phyloP scores from a whole-genome alignment of 2,113 vertebrate genomes.

The Astur gentilis region DNA sequence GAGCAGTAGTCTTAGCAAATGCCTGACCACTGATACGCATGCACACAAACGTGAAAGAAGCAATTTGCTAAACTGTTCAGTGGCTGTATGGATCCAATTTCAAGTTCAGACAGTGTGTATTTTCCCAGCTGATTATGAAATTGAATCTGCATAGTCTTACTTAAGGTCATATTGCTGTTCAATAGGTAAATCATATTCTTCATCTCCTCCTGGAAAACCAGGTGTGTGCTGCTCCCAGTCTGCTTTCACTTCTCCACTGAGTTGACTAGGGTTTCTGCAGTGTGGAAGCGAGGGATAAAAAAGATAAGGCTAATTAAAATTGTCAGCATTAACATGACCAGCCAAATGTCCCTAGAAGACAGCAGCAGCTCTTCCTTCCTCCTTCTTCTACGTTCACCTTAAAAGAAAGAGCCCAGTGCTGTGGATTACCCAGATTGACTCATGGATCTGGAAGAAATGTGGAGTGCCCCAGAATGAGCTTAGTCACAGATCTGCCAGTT shows the following conservation, averaged over 20 bases:
- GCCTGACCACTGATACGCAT: neutral
- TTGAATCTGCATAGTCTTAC: slow-evolving; percentile 3
- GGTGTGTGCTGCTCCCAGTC: neutral
- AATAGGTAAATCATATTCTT: neutral
- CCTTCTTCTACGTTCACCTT: neutral
- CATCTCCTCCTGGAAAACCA: neutral
- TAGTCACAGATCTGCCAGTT: neutral
- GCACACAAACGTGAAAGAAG: slow-evolving; percentile 2
- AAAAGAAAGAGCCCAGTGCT: neutral
- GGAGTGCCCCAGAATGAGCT: neutral
- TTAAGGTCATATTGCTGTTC: neutral
- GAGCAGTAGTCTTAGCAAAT: slow-evolving; percentile 18
- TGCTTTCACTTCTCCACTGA: neutral
- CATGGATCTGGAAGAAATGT: neutral
- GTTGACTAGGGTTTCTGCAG: neutral
- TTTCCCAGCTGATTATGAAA: slow-evolving; percentile 35
- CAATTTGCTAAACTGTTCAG: slow-evolving; percentile 44
- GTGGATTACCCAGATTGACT: neutral
- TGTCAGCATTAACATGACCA: neutral
- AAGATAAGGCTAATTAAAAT: neutral
- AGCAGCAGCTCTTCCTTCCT: neutral
- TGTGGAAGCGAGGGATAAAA: neutral
- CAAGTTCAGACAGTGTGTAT: slow-evolving; percentile 31
- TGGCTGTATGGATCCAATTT: slow-evolving; percentile 50
- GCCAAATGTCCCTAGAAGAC: neutral